Conservation (phyloP, 2,113 vertebrate genomes). For the Xenopus laevis region DNA sequence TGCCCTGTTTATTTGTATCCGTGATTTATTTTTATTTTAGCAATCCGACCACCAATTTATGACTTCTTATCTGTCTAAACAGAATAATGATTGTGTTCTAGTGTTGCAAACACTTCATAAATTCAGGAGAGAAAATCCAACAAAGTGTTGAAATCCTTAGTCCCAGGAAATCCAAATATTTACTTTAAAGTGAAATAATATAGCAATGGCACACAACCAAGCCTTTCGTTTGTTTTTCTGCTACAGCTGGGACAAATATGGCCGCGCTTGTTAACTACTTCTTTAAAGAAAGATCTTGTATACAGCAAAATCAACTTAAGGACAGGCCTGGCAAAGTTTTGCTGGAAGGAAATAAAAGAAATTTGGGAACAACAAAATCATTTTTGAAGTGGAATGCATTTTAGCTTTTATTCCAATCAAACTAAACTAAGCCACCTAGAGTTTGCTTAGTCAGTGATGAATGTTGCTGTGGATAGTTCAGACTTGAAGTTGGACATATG, state of each 20-base stretch:
- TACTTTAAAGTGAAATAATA: conserved; percentile 36
- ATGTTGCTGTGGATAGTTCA: too few species aligned
- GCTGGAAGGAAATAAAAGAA: too few species aligned
- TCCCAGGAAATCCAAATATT: conserved; percentile 35
- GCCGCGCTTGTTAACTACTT: not conserved
- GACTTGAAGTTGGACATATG: too few species aligned
- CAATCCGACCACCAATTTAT: conserved; percentile 7
- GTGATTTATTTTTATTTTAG: not conserved
- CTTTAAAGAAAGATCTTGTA: too few species aligned
- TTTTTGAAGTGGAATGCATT: too few species aligned
- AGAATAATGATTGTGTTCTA: not conserved
- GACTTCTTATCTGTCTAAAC: conserved; percentile 16
- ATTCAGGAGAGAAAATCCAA: conserved; percentile 6
- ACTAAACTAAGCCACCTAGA: too few species aligned
- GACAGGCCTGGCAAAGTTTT: too few species aligned
- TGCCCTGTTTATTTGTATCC: not conserved
- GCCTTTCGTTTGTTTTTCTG: conserved; percentile 37
- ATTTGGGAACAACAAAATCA: too few species aligned
- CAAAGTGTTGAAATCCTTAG: conserved; percentile 28
- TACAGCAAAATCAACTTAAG: too few species aligned
- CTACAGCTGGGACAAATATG: conserved; percentile 23
- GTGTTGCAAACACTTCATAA: conserved; percentile 32
- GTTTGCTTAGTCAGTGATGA: too few species aligned
- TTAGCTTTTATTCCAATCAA: too few species aligned
- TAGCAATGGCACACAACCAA: conserved; percentile 27